These are phyloP conservation scores for Casuarius casuarius DNA, from an alignment of 2,113 vertebrate genomes.

Conservation along the genomic window DNA sequence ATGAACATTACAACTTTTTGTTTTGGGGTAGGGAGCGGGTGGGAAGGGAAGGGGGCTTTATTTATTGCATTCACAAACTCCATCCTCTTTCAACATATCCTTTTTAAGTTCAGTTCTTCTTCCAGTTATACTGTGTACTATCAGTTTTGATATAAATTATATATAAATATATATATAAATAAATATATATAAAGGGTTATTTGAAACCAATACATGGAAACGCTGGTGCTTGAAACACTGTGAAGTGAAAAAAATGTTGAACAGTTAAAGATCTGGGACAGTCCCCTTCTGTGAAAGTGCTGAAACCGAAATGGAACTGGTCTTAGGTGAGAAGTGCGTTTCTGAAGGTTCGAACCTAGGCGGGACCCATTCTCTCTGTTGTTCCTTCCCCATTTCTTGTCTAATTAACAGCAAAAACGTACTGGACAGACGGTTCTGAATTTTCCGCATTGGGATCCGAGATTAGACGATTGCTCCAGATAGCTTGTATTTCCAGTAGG, in stretches of 20 bases:
- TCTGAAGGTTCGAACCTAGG: constrained; percentile 58
- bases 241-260: constrained; percentile 85
- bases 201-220: constrained; percentile 90
- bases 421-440: constrained; percentile 48
- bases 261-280: constrained; percentile 84
- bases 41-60: constrained; percentile 83
- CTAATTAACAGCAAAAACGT: not conserved
- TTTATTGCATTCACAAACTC: constrained; percentile 95
- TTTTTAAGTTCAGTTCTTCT: constrained; percentile 84
- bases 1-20: constrained; percentile 89
- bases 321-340: constrained; percentile 69
- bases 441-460: constrained; percentile 66
- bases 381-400: constrained; percentile 51
- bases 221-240: constrained; percentile 99
- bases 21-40: constrained; percentile 70
- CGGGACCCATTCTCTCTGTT: constrained; percentile 64
- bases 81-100: constrained; percentile 85
- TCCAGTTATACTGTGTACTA: constrained; percentile 87
- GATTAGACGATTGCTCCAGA: constrained; percentile 65
- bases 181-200: constrained; percentile 89
- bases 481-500: constrained; percentile 53
- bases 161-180: constrained; percentile 87
- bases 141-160: constrained; percentile 88
- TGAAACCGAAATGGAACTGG: constrained; percentile 75
- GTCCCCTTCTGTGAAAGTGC: constrained; percentile 77